Evolutionary conservation across 2,113 vertebrate genomes (phyloP).

Genomic region (Rhea pennata): DNA sequence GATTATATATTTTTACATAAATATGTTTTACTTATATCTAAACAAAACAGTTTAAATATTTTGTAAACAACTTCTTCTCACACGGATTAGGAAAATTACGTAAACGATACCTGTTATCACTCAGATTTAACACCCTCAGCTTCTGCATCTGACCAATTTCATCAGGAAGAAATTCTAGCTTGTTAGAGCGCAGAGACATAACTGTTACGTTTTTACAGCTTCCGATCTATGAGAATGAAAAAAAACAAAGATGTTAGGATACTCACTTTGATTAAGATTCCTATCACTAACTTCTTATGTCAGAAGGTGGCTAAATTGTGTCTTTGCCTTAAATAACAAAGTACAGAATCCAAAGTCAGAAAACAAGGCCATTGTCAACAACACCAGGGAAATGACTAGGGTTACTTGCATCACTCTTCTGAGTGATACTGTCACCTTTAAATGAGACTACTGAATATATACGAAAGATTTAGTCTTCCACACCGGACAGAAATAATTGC

Average conservation of each 20-base stretch:
- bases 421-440: neutral
- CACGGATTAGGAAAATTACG: neutral
- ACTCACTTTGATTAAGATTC: neutral
- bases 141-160: constrained; percentile 99
- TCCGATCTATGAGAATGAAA: constrained; percentile 84
- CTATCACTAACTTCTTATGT: neutral
- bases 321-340: neutral
- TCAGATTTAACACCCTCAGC: constrained; percentile 94
- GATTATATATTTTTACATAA: neutral
- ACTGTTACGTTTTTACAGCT: constrained; percentile 98
- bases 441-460: fast-evolving
- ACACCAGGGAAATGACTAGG: fast-evolving
- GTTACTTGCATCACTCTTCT: neutral
- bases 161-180: constrained; percentile 96
- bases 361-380: fast-evolving
- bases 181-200: constrained; percentile 98
- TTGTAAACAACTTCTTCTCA: neutral
- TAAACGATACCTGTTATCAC: constrained; percentile 92
- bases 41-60: neutral
- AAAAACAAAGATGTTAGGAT: neutral
- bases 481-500: fast-evolving
- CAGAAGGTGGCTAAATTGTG: neutral
- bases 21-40: neutral
- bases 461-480: neutral
- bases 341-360: fast-evolving